Base-by-base conservation (phyloP, 2,797 vertebrate species). In the Urocyon cinereoargenteus region DNA sequence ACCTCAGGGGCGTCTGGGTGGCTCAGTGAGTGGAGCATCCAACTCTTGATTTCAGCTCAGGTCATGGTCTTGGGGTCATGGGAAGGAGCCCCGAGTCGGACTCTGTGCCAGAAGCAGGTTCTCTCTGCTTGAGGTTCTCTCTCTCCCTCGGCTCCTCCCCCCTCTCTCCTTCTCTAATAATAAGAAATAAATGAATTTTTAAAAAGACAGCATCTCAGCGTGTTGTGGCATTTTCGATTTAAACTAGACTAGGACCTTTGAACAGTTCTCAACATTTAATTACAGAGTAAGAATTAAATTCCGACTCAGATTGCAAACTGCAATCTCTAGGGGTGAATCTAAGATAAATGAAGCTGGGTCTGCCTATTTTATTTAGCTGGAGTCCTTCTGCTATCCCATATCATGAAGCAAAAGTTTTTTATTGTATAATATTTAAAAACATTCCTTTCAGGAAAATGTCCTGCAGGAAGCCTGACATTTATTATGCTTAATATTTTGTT, bases 181-280 rank as follows among this genome's bases (percentile, higher is more conserved):
- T 21, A 34, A 68, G 21, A 34, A 19, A 34, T 68, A 34, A 34
- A 19, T 34, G 34, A 68, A 68, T 68, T 68, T 2, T 19, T 4
- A 68, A 34, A 31, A 34, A 21, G 10, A 34, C 15, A 34, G n/a
- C 34, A 53, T 59, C 53, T 84, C 36, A 24, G 51, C 86, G 73
- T 10, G 1, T 45, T 57, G 59, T 61, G 83, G 57, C 61, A 62
- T 81, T 91, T 96, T 90, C 77, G 16, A 79, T 21, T 70, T 83
- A 53, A 94, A 94, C 34, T 68, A 34, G 21, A 78, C 28, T 84
- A 82, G 84, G 77, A 92, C 34, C 15, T 93, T 45, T 79, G 62
- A 92, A 72, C 12, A 59, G 40, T 84, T 83, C n/a, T 93, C 62
- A 66, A 55, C 61, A 64, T 86, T 87, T 90, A 77, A 36, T 81